Conservation (phyloP, 2,113 vertebrate species). For the Larimichthys crocea region DNA sequence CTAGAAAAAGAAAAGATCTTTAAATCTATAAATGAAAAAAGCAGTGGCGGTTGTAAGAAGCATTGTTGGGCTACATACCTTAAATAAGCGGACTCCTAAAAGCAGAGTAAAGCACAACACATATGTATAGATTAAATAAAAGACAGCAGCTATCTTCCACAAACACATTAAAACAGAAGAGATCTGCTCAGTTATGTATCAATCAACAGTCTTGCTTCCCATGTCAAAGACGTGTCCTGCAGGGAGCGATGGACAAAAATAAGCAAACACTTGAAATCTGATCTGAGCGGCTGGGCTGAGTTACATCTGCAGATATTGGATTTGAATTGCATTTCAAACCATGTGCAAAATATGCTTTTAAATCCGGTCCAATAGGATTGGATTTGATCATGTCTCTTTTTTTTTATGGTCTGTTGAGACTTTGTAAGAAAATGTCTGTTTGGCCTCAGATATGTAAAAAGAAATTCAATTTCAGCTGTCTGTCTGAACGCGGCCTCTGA, state of each 20-base stretch:
- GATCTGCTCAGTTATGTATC: too few species aligned
- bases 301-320: constrained; percentile 32
- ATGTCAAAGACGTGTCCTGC: background rate
- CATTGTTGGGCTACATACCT: too few species aligned
- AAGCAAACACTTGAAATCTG: constrained; percentile 38
- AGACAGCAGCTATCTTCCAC: too few species aligned
- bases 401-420: background rate
- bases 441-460: background rate
- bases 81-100: too few species aligned
- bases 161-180: too few species aligned
- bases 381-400: background rate
- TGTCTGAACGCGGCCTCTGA: background rate
- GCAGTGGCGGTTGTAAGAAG: too few species aligned
- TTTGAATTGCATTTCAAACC: constrained; percentile 49
- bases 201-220: too few species aligned
- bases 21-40: too few species aligned
- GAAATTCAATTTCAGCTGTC: background rate
- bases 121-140: too few species aligned
- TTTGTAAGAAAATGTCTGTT: constrained; percentile 4
- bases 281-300: background rate
- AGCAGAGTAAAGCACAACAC: too few species aligned
- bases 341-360: constrained; percentile 23
- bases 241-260: background rate
- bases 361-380: background rate
- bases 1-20: too few species aligned